phyloP scores from a whole-genome alignment of 2,888 invertebrate genomes.

The Rhagonycha lutea region DNA sequence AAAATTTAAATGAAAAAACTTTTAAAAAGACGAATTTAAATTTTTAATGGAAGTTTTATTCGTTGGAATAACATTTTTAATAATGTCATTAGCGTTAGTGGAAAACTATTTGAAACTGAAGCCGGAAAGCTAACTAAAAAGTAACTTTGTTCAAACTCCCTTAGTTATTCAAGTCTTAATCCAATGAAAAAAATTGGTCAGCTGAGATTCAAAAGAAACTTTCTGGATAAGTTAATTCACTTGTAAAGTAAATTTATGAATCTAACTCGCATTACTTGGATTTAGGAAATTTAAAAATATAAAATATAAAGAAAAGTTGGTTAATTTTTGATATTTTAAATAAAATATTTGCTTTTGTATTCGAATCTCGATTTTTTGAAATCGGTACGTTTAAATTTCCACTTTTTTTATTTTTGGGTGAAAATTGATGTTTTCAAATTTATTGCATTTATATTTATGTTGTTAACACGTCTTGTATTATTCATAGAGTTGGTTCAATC shows the following conservation, averaged over 20 bases:
- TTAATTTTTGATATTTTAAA: neutral
- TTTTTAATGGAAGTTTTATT: neutral
- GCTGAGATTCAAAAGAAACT: neutral
- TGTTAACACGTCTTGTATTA: constrained; percentile 3
- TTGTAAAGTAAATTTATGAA: neutral
- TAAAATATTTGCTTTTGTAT: neutral
- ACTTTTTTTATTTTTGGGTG: neutral
- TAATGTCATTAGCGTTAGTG: neutral
- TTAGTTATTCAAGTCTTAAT: neutral
- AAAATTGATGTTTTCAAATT: neutral
- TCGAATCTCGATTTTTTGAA: neutral
- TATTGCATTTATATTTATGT: neutral
- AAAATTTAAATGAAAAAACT: neutral
- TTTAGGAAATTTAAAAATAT: neutral
- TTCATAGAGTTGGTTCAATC: neutral
- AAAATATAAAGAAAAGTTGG: neutral
- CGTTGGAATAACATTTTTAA: neutral
- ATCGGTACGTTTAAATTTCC: neutral
- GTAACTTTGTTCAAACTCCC: neutral
- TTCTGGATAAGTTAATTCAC: neutral
- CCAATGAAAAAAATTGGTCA: neutral
- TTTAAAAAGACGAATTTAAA: neutral
- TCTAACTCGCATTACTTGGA: neutral
- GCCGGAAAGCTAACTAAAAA: neutral
- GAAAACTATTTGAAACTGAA: neutral